Base-by-base conservation (phyloP, 2,113 vertebrate species). In the Misgurnus anguillicaudatus region DNA sequence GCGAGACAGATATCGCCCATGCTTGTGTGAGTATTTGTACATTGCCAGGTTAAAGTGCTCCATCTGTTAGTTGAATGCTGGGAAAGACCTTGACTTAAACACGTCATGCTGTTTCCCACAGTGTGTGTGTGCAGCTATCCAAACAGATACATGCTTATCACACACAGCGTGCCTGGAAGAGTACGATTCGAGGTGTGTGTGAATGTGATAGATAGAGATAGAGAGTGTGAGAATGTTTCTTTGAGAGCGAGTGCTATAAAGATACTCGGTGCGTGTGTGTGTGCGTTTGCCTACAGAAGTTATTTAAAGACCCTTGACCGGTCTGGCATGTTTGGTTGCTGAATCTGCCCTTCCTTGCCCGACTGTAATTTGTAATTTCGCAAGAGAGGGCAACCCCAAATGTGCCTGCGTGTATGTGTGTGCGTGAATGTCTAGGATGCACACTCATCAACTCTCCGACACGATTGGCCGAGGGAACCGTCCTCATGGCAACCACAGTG, bases 271-370 rank as follows among this genome's bases (percentile, higher is more conserved):
- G 68, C 63, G 57, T 57, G 47, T 73, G 67, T 76, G 64, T 82
- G 72, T 64, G 64, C 80, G 62, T 77, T 9, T 73, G 38, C 69
- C 55, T 58, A 11, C 51, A 75, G n/a, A 48, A 63, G 84, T 85
- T 91, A 89, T 86, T 87, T 91, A 91, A 91, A 91, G 84, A 77
- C 77, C 2, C 11, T 21, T 87, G 90, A 87, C 84, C 81, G 4
- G 5, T 80, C 74, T 58, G 84, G 88, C 84, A 91, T 48, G 71
- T 48, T 60, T 77, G 64, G 62, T 75, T 67, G 84, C 85, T 63
- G 75, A 79, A 62, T 84, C 84, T 42, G 78, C 82, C 82, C 86
- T 78, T 80, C 57, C n/a, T 80, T 79, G 71, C 80, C 78, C 65
- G 68, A 77, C 80, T 80, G 74, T 81, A 78, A 81, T 63, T 79